Evolutionary conservation across 2,888 invertebrate genomes (phyloP).

Genomic region (Drosophila rubida): DNA sequence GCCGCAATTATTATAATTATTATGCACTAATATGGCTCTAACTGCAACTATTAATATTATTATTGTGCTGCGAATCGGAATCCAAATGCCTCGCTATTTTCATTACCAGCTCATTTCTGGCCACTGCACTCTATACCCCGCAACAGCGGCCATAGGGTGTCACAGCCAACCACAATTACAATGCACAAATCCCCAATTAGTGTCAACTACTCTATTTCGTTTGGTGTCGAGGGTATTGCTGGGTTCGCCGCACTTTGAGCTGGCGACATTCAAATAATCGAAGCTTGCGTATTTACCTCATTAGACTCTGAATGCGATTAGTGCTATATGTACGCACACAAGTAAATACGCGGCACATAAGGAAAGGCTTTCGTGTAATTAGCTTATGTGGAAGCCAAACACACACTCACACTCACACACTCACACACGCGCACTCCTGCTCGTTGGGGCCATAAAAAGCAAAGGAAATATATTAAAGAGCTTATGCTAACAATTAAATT

Average conservation of each 20-base stretch:
- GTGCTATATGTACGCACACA: neutral
- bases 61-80: constrained; percentile 13
- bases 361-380: constrained; percentile 56
- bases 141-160: too few species aligned
- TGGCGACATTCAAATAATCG: constrained; percentile 13
- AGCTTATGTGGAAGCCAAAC: constrained; percentile 58
- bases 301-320: constrained; percentile 14
- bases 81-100: neutral
- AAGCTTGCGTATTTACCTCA: constrained; percentile 24
- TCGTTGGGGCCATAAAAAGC: constrained; percentile 45
- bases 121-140: constrained; percentile 10
- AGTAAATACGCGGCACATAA: neutral
- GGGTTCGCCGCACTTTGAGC: neutral
- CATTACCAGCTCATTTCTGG: constrained; percentile 7
- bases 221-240: constrained; percentile 7
- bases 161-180: too few species aligned
- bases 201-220: too few species aligned
- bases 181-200: too few species aligned
- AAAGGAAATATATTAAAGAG: constrained; percentile 68
- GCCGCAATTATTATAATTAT: constrained; percentile 10
- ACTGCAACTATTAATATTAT: neutral
- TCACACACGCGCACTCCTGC: neutral
- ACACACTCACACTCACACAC: constrained; percentile 8
- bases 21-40: constrained; percentile 4
- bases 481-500: constrained; percentile 75